phyloP scores from a whole-genome alignment of 2,113 vertebrate species.

The Carollia perspicillata region DNA sequence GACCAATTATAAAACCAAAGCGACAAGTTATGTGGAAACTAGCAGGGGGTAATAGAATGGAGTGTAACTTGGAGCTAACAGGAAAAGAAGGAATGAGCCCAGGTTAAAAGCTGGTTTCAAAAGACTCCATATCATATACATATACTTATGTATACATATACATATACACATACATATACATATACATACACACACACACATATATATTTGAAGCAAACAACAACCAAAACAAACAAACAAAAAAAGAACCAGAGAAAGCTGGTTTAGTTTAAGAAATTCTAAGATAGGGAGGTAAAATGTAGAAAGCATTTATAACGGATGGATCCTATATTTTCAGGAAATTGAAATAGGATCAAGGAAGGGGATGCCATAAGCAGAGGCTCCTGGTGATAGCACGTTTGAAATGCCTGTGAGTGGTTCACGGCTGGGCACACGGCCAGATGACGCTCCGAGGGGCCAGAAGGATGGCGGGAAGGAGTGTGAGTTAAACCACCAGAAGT shows the following conservation, averaged over 20 bases:
- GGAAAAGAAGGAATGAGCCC: neutral
- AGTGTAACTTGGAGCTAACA: neutral
- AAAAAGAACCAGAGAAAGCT: neutral
- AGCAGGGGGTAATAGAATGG: neutral
- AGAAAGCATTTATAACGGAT: neutral
- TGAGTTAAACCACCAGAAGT: neutral
- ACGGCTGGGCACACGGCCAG: neutral
- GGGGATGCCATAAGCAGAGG: neutral
- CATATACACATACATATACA: no score
- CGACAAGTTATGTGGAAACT: neutral
- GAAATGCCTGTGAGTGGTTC: neutral
- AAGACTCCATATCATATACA: no score
- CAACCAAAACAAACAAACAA: neutral
- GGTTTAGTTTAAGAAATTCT: neutral
- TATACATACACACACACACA: no score
- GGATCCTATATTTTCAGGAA: neutral
- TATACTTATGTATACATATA: no score
- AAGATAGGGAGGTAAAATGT: neutral
- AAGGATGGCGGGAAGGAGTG: neutral
- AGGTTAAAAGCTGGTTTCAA: neutral
- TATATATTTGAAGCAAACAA: neutral
- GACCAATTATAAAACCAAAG: neutral
- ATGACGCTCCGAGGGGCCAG: neutral
- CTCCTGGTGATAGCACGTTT: neutral
- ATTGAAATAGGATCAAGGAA: neutral